These are phyloP conservation scores for Pyrrhosoma nymphula DNA, from an alignment of 2,888 invertebrate species.

Conservation along the genomic window DNA sequence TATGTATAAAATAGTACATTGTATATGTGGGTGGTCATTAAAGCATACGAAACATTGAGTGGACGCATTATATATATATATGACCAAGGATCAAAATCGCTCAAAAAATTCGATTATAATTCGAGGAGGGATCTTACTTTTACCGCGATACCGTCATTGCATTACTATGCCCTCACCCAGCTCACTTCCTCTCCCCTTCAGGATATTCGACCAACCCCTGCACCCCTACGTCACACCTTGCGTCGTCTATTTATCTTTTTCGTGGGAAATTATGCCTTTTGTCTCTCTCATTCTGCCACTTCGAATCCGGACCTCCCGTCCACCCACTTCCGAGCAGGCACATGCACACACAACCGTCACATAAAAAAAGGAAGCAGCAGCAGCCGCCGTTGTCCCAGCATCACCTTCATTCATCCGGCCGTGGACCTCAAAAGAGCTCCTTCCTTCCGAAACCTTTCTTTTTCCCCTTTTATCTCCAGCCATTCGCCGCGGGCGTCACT, in stretches of 20 bases:
- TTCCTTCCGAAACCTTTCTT: slow-evolving; percentile 61
- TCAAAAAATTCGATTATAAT: neutral
- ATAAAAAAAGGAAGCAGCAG: neutral
- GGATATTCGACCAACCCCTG: neutral
- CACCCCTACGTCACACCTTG: neutral
- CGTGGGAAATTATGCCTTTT: neutral
- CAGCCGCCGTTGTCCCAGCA: slow-evolving; percentile 3
- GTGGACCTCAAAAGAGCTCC: slow-evolving; percentile 54
- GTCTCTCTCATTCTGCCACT: slow-evolving; percentile 7
- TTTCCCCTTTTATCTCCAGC: slow-evolving; percentile 58
- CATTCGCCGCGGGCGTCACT: slow-evolving; percentile 52
- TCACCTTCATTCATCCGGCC: slow-evolving; percentile 35
- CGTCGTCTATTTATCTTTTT: neutral
- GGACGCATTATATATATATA: neutral
- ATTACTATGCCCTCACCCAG: neutral
- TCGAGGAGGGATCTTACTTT: neutral
- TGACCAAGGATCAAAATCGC: neutral
- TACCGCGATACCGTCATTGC: neutral
- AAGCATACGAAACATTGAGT: neutral
- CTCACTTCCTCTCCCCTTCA: neutral
- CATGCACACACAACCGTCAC: neutral
- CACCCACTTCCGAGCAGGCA: neutral
- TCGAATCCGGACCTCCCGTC: slow-evolving; percentile 27
- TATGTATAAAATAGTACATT: no score
- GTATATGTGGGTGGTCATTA: no score